A percentile compares a stretch with the other conserved stretches of the same genome.
Conservation (phyloP, 2,797 vertebrate species). For the Myotis pilosus region DNA sequence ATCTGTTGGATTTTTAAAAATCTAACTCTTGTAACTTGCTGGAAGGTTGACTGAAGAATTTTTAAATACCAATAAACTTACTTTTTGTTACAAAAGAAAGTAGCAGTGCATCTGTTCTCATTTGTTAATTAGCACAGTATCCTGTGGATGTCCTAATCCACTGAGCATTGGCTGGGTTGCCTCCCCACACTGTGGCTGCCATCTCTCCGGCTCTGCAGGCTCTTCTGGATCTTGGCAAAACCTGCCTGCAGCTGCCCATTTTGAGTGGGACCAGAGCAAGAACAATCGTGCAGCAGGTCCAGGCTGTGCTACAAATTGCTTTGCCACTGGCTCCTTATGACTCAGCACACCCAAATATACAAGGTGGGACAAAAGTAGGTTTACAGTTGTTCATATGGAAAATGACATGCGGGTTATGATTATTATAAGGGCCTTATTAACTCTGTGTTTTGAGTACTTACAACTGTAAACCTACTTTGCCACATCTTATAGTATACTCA, state of each 20-base stretch:
- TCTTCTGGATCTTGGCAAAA: conserved; percentile 40
- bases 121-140: conserved; percentile 27
- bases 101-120: conserved; percentile 17
- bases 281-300: neutral
- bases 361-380: neutral
- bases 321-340: conserved; percentile 14
- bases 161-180: neutral
- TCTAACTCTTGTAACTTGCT: neutral
- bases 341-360: neutral
- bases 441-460: neutral
- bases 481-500: neutral
- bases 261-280: neutral
- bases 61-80: conserved; percentile 35
- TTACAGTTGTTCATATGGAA: neutral
- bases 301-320: neutral
- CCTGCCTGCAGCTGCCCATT: conserved; percentile 37
- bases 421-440: neutral
- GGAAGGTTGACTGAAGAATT: neutral
- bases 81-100: conserved; percentile 29
- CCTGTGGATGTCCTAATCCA: conserved; percentile 1
- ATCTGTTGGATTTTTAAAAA: neutral
- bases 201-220: neutral
- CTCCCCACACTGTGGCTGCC: neutral
- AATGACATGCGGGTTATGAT: neutral
- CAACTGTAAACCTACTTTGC: neutral